Evolutionary conservation across 2,113 vertebrate species (phyloP).

Genomic region (Callaeas wilsoni): DNA sequence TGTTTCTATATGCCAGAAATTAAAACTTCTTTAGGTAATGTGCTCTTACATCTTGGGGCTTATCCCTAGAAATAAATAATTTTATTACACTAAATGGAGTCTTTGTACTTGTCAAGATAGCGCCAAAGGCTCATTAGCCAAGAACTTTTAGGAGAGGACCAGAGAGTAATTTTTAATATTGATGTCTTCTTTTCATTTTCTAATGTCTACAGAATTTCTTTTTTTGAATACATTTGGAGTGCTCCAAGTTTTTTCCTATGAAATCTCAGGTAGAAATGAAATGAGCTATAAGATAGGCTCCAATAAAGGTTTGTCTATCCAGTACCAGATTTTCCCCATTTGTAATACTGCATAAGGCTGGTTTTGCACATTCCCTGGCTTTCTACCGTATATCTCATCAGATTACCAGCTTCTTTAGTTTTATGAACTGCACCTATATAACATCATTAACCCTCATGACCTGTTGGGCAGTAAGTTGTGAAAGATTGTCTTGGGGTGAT

Average conservation of each 20-base stretch:
- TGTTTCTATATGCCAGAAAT: background rate
- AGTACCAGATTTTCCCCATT: background rate
- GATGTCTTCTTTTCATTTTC: background rate
- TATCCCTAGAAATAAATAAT: background rate
- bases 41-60: background rate
- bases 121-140: background rate
- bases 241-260: background rate
- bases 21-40: background rate
- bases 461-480: background rate
- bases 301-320: background rate
- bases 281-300: background rate
- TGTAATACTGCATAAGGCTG: background rate
- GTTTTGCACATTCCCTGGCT: background rate
- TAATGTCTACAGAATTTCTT: background rate
- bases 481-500: background rate
- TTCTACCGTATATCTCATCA: background rate
- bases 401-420: background rate
- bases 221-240: background rate
- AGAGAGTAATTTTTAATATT: background rate
- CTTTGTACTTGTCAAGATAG: background rate
- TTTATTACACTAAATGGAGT: background rate
- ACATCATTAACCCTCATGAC: background rate
- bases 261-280: background rate
- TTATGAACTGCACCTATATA: background rate
- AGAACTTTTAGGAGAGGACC: background rate